Base-by-base conservation (phyloP, 1,140 invertebrate species). In the Meloidogyne floridensis region DNA sequence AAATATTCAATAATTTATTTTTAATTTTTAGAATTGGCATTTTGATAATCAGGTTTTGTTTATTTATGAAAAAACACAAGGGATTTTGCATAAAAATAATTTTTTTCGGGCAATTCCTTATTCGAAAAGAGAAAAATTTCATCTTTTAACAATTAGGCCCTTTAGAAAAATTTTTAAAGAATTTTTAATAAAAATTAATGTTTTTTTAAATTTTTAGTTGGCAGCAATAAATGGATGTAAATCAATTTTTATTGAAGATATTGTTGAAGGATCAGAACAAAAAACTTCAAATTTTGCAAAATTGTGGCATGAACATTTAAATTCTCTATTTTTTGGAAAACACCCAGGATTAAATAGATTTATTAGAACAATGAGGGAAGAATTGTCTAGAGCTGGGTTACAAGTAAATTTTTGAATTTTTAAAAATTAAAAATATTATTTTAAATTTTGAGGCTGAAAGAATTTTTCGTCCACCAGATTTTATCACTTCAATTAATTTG, bases 341-440 rank as follows among this genome's bases (percentile, higher is more conserved):
- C 76, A 78, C 10, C 76, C 76, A 11, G 18, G 47, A 11, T 42
- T 78, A 47, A 42, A 56, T 59, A 8, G n/a, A 10, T 78, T 78
- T 65, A 78, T 78, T 78, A 15, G 56, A 32, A 70, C 70, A 47
- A 78, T 78, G 76, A 59, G 76, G 13, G 76, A 78, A n/a, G 76
- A 78, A 70, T 78, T 78, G n/a, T n/a, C 54, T 47, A 15, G 76
- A n/a, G 56, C 76, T 47, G 70, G 56, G 32, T 56, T 78, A 42
- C 76, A 70, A 47, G 76, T 78, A 32, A 7, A 13, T 11, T 77
- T 77, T 42, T 15, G 32, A 47, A 43, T 59, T 15, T 59, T 15
- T 59, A 65, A n/a, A 6, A 65, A 65, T 65, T 65, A n/a, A n/a
- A 65, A 15, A n/a, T 6, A 47, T 47, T 1, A 47, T 47, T 47